Conservation (phyloP, 2,888 invertebrate genomes). For the Anodontia alba region DNA sequence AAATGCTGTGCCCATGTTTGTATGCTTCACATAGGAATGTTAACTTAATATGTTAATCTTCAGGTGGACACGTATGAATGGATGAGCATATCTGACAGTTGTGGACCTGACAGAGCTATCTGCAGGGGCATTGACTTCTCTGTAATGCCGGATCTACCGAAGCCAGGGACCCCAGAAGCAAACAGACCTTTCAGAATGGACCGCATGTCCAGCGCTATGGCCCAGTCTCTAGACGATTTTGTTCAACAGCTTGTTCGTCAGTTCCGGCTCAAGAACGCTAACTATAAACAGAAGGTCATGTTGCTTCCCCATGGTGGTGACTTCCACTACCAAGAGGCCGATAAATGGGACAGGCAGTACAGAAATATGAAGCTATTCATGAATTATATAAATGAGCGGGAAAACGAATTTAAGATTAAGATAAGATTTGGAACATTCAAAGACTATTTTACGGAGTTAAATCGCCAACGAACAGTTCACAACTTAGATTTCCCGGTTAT, state of each 20-base stretch:
- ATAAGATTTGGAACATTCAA: conserved; percentile 91
- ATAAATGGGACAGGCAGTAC: conserved; percentile 97
- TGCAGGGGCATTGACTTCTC: conserved; percentile 87
- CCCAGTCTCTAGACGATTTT: conserved; percentile 91
- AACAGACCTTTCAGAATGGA: conserved; percentile 22
- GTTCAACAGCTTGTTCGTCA: conserved; percentile 93
- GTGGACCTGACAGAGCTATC: conserved; percentile 95
- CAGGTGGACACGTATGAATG: conserved; percentile 98
- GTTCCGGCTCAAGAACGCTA: conserved; percentile 93
- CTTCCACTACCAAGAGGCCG: conserved; percentile 94
- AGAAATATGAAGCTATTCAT: conserved; percentile 95
- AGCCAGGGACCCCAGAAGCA: conserved; percentile 38
- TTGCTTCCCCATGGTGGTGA: conserved; percentile 97
- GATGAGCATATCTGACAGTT: conserved; percentile 98
- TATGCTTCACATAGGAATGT: too few species aligned
- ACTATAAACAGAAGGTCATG: conserved; percentile 96
- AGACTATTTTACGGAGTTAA: conserved; percentile 90
- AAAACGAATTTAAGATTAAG: conserved; percentile 87
- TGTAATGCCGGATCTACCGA: conserved; percentile 92
- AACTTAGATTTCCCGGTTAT: conserved; percentile 88
- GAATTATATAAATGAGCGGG: conserved; percentile 91
- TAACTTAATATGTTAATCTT: too few species aligned
- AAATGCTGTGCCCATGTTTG: too few species aligned
- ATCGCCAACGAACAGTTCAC: conserved; percentile 44
- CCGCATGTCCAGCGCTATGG: conserved; percentile 87